Conservation (phyloP, 1,140 invertebrate genomes). For the Drosophila repleta region DNA sequence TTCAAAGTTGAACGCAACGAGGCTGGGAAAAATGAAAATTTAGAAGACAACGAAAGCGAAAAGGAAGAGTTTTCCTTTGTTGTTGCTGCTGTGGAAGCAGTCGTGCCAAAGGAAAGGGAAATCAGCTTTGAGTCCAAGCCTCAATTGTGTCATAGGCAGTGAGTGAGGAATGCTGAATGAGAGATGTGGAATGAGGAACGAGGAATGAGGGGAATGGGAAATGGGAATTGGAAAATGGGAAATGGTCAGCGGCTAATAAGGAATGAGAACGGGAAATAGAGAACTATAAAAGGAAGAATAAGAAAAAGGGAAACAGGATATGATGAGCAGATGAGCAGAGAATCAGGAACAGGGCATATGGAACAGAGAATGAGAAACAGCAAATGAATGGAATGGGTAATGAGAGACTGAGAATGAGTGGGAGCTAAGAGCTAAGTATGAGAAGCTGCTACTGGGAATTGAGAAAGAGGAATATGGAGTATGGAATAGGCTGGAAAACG, state of each 20-base stretch:
- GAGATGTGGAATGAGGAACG: neutral
- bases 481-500: too few relatives aligned
- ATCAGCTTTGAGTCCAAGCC: slow-evolving; percentile 11
- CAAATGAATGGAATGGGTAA: too few relatives aligned
- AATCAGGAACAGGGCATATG: too few relatives aligned
- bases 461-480: too few relatives aligned
- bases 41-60: slow-evolving; percentile 7
- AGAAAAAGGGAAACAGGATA: too few relatives aligned
- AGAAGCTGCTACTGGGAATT: too few relatives aligned
- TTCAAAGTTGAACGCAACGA: slow-evolving; percentile 39
- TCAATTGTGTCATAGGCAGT: slow-evolving; percentile 44
- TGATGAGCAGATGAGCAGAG: too few relatives aligned
- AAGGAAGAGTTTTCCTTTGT: slow-evolving; percentile 37
- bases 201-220: neutral
- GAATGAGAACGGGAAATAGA: neutral
- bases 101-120: slow-evolving; percentile 47
- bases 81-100: slow-evolving; percentile 7
- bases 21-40: slow-evolving; percentile 13
- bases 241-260: neutral
- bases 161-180: neutral
- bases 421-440: too few relatives aligned
- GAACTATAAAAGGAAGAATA: neutral
- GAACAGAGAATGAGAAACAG: too few relatives aligned
- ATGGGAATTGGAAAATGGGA: neutral
- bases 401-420: too few relatives aligned